Evolutionary conservation across 2,113 vertebrate genomes (phyloP), one percentile per base, ranked within the genome.

Genomic region (Ivindomyrus marchei): DNA sequence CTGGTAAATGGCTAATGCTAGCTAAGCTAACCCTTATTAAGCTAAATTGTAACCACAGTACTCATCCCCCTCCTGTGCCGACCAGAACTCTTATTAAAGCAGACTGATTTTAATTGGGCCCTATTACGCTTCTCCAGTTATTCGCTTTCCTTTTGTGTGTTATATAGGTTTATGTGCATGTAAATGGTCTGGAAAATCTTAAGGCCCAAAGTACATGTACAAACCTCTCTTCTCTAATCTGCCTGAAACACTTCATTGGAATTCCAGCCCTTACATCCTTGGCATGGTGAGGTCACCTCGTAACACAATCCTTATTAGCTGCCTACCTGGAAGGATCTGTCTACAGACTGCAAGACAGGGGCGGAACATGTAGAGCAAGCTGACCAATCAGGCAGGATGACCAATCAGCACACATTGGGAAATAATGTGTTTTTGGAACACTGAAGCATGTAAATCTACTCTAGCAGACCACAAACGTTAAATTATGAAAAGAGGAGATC

Each of bases 1-100:
- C 6, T 99, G 98, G 98, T 99, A 96, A 24, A 62, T n/a, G 21
- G 50, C 39, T 53, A 49, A 36, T n/a, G 13, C 70, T 52, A 27
- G 9, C 13, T 31, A 3, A 24, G 27, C 21, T 89, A 56, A 52
- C n/a, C 27, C 47, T 77, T 1, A 77, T 9, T 39, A n/a, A 27
- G 47, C 87, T 50, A 87, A 19, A n/a, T 4, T 27, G 49, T 49
- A n/a, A 45, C 46, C 49, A 53, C 27, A 77, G 36, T 24, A 77
- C 70, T 74, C 31, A 74, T 11, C 70, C 10, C 27, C 27, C 31
- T 74, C 11, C 31, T 39, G 17, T 50, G 46, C 24, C 1, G 9
- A 15, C 46, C 46, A 46, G 24, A 27, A 42, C n/a, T 47, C 84
- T 21, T 19, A 42, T 39, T 70, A 70, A 66, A 27, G 62, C 27